These are phyloP conservation scores for Centruroides sculpturatus DNA, from an alignment of 1,140 invertebrate genomes.

Conservation along the genomic window DNA sequence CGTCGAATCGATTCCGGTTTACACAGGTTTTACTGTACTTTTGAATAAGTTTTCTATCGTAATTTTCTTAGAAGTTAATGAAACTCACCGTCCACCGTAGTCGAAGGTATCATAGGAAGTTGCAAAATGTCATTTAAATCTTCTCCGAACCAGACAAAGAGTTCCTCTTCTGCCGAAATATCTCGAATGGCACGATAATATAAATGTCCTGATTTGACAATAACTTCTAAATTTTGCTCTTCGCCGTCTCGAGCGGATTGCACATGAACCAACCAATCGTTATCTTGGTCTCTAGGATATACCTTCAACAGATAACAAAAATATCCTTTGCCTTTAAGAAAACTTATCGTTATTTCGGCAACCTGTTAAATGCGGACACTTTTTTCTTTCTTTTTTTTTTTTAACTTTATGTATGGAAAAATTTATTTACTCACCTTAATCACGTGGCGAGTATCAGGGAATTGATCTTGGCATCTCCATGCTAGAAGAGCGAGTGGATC, in stretches of 20 bases:
- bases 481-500: conserved; percentile 11
- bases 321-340: background rate
- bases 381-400: too few relatives aligned
- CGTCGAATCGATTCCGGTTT: background rate
- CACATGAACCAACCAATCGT: conserved; percentile 11
- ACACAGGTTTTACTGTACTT: background rate
- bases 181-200: conserved; percentile 29
- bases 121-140: conserved; percentile 28
- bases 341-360: background rate
- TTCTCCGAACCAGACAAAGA: conserved; percentile 33
- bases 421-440: background rate
- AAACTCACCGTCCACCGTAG: conserved; percentile 14
- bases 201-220: conserved; percentile 26
- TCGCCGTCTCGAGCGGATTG: conserved; percentile 25
- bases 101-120: conserved; percentile 23
- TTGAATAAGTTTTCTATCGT: background rate
- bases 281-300: background rate
- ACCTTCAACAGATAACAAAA: conserved; percentile 1
- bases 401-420: too few relatives aligned
- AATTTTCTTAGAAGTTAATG: background rate
- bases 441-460: conserved; percentile 3
- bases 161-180: conserved; percentile 25
- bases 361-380: background rate
- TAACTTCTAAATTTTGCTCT: conserved; percentile 34
- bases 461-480: conserved; percentile 11